Percentiles rank a stretch among this genome's conserved stretches.
Conservation (phyloP, 2,797 vertebrate species). For the Enteromius anoplus region DNA sequence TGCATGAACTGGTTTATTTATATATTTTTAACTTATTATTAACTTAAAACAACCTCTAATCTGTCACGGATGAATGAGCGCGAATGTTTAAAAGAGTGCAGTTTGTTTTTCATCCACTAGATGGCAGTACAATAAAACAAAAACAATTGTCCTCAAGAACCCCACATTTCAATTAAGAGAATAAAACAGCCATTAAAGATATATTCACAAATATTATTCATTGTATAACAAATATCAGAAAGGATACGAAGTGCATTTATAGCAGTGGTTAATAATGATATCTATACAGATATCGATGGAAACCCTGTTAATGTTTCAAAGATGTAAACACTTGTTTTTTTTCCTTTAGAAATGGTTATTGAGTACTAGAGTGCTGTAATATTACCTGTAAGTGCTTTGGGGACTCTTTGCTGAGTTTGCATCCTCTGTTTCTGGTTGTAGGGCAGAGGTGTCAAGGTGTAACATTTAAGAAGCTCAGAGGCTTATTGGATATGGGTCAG, state of each 20-base stretch:
- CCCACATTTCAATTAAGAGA: conserved; percentile 8
- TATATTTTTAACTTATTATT: too few relatives aligned
- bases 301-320: conserved; percentile 5
- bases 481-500: conserved; percentile 85
- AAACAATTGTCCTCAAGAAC: neutral
- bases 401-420: conserved; percentile 63
- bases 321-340: neutral
- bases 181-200: neutral
- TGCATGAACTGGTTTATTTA: neutral
- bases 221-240: neutral
- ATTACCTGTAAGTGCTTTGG: conserved; percentile 29
- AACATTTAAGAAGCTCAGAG: conserved; percentile 83
- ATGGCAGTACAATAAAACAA: conserved; percentile 19
- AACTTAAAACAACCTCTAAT: neutral
- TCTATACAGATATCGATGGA: neutral
- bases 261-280: neutral
- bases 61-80: neutral
- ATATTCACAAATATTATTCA: neutral
- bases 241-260: neutral
- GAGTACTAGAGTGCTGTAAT: conserved; percentile 10
- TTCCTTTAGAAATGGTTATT: conserved; percentile 22
- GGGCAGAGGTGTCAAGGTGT: conserved; percentile 73
- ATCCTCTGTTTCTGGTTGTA: conserved; percentile 71
- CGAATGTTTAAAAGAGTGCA: neutral
- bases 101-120: neutral